Conservation (phyloP, 2,113 vertebrate genomes). For the Narcine bancroftii region DNA sequence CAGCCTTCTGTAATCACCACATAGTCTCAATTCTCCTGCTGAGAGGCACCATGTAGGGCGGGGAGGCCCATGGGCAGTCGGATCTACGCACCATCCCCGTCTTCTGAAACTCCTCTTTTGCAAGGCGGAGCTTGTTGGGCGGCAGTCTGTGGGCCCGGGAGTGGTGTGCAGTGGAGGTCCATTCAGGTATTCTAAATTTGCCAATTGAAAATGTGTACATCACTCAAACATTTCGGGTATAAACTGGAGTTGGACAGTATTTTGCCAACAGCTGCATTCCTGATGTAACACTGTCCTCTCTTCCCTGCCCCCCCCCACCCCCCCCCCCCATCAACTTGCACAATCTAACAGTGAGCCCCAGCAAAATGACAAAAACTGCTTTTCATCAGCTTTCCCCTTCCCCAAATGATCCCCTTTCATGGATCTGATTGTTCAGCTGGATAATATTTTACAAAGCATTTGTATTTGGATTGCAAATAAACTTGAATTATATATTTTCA, state of each 20-base stretch:
- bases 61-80: no score
- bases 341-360: background rate
- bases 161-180: no score
- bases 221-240: background rate
- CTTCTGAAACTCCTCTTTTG: no score
- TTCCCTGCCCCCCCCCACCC: no score
- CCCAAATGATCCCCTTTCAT: background rate
- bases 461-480: slow-evolving; percentile 18
- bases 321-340: background rate
- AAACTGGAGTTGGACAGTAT: background rate
- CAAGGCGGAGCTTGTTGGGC: no score
- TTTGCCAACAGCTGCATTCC: background rate
- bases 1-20: no score
- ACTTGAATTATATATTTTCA: background rate
- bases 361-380: background rate
- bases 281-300: background rate
- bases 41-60: no score
- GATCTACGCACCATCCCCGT: no score
- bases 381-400: background rate
- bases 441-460: background rate
- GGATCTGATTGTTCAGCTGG: background rate
- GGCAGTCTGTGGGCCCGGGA: no score
- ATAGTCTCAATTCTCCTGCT: no score
- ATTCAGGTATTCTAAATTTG: background rate
- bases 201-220: background rate